phyloP scores from a whole-genome alignment of 2,797 vertebrate species.

The Cuniculus paca region DNA sequence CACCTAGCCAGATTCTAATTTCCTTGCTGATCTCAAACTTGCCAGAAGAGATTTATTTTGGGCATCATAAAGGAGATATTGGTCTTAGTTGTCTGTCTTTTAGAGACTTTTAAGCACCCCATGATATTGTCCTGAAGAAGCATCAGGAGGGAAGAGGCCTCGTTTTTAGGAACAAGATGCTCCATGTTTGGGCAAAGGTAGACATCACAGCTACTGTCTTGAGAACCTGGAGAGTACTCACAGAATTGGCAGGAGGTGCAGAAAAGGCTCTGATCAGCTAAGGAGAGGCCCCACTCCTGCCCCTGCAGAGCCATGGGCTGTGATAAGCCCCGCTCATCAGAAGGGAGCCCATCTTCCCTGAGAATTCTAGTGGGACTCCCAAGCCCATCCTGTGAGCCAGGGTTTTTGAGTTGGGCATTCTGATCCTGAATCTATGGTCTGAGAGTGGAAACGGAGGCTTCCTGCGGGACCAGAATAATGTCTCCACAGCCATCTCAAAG shows the following conservation, averaged over 20 bases:
- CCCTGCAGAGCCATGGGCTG: neutral
- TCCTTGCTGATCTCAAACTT: neutral
- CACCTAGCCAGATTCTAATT: neutral
- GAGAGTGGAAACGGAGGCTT: neutral
- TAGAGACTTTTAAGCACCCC: neutral
- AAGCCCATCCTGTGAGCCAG: neutral
- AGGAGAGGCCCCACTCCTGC: neutral
- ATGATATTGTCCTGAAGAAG: neutral
- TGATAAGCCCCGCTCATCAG: neutral
- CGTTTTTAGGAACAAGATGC: neutral
- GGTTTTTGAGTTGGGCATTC: neutral
- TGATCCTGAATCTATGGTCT: neutral
- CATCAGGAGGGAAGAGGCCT: neutral
- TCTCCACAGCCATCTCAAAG: neutral
- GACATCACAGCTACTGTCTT: neutral
- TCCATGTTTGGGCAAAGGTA: neutral
- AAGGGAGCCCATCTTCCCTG: neutral
- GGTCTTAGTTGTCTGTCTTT: neutral
- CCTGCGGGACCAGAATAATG: neutral
- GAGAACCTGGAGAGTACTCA: neutral
- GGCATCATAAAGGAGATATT: neutral
- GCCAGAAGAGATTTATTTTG: neutral
- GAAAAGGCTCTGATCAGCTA: neutral
- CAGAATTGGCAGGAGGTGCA: neutral
- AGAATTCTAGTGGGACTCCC: neutral